Percentiles rank a stretch among this genome's conserved stretches.
These are phyloP conservation scores for Turdus rufiventris DNA, from an alignment of 2,113 vertebrate species.

Conservation along the genomic window DNA sequence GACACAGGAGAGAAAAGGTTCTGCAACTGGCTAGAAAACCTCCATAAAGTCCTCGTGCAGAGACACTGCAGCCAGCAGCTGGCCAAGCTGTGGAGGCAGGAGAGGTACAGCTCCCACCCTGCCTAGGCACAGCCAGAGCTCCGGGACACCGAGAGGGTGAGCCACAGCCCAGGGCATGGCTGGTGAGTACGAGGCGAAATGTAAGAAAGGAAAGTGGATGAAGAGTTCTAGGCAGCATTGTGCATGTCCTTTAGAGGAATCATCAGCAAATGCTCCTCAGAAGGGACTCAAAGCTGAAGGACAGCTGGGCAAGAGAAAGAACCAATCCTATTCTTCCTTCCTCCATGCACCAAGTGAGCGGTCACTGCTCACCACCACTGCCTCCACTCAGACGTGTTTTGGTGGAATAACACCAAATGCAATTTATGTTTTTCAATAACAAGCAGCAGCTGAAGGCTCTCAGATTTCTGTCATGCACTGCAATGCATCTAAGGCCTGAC, in stretches of 20 bases:
- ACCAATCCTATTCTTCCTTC: rapidly evolving
- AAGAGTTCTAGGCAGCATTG: rapidly evolving
- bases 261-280: rapidly evolving
- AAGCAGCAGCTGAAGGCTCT: conserved; percentile 24
- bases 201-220: background rate
- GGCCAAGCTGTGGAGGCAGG: background rate
- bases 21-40: background rate
- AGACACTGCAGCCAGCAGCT: rapidly evolving
- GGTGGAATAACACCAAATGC: conserved; percentile 37
- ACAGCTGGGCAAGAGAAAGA: background rate
- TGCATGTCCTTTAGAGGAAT: background rate
- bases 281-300: background rate
- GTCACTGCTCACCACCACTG: background rate
- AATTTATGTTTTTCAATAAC: conserved; percentile 49
- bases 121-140: background rate
- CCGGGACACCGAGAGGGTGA: background rate
- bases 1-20: background rate
- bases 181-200: rapidly evolving
- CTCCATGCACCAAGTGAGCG: rapidly evolving
- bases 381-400: background rate
- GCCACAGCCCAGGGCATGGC: background rate
- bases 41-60: rapidly evolving
- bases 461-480: conserved; percentile 39
- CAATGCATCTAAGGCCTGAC: conserved; percentile 56
- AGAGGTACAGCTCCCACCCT: background rate